phyloP scores from a whole-genome alignment of 2,113 vertebrate species.

The Ramphastos sulfuratus region DNA sequence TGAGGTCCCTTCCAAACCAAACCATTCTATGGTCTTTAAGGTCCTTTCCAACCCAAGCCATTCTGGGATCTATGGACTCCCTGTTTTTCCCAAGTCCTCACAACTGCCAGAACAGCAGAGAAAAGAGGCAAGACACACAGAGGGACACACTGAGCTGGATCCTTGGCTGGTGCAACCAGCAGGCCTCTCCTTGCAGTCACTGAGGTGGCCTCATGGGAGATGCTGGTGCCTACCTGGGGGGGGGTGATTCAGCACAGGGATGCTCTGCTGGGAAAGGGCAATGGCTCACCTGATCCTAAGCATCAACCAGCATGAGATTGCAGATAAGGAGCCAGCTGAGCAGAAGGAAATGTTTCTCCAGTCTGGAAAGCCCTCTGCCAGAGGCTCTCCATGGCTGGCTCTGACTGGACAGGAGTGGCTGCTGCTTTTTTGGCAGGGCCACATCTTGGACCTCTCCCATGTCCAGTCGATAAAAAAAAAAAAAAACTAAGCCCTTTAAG shows the following conservation, averaged over 20 bases:
- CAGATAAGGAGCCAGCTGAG: slow-evolving; percentile 35
- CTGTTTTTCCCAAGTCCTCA: neutral
- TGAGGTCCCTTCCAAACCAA: too few species aligned
- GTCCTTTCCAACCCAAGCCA: too few species aligned
- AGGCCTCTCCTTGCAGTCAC: neutral
- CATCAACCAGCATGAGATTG: slow-evolving; percentile 39
- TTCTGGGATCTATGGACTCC: neutral
- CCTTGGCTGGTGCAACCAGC: slow-evolving; percentile 12
- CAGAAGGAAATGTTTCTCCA: neutral
- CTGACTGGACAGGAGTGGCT: neutral
- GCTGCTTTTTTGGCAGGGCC: slow-evolving; percentile 3
- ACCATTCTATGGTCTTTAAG: too few species aligned
- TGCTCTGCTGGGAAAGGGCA: slow-evolving; percentile 53
- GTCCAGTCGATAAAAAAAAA: neutral
- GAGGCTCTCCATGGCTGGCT: neutral
- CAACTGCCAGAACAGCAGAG: neutral
- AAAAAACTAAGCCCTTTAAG: neutral
- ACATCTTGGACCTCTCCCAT: neutral
- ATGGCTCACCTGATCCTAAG: slow-evolving; percentile 41
- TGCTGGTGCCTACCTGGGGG: slow-evolving; percentile 38
- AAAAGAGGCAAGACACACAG: neutral
- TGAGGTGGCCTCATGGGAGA: slow-evolving; percentile 35
- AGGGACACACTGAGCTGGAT: neutral
- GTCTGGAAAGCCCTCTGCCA: neutral
- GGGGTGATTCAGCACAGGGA: slow-evolving; percentile 46